Evolutionary conservation across 2,113 vertebrate genomes (phyloP).

Genomic region (Chlamydotis undulata): DNA sequence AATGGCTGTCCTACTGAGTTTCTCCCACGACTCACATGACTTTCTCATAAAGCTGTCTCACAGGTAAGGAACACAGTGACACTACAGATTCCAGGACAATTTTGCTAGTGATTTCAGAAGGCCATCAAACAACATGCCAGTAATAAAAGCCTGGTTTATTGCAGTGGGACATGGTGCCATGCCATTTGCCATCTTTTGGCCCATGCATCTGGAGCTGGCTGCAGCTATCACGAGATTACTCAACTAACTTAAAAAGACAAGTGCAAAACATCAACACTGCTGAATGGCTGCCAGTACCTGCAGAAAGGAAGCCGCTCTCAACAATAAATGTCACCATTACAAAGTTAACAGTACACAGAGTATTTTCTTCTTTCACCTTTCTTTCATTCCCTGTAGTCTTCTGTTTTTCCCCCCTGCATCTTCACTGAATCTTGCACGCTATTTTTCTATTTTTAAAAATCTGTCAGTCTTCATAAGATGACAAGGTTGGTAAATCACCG

Average conservation of each 20-base stretch:
- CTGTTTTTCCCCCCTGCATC: not conserved
- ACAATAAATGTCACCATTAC: not conserved
- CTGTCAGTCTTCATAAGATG: not conserved
- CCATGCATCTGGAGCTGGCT: not conserved
- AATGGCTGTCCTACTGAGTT: not conserved
- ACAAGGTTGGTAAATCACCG: not conserved
- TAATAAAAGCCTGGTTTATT: not conserved
- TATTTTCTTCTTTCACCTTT: not conserved
- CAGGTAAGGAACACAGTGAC: not conserved
- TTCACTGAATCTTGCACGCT: not conserved
- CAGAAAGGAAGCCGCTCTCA: not conserved
- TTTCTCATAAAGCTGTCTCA: not conserved
- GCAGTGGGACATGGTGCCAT: not conserved
- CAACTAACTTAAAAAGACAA: not conserved
- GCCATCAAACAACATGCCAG: not conserved
- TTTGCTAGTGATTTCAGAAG: not conserved
- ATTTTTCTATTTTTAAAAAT: not conserved
- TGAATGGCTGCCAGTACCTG: not conserved
- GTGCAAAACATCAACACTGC: not conserved
- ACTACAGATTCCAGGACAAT: not conserved
- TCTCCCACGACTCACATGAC: not conserved
- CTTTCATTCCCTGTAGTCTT: not conserved
- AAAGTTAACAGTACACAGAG: not conserved
- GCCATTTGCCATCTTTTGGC: not conserved
- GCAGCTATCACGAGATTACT: not conserved